phyloP scores from a whole-genome alignment of 2,113 vertebrate species.

The Parus major region DNA sequence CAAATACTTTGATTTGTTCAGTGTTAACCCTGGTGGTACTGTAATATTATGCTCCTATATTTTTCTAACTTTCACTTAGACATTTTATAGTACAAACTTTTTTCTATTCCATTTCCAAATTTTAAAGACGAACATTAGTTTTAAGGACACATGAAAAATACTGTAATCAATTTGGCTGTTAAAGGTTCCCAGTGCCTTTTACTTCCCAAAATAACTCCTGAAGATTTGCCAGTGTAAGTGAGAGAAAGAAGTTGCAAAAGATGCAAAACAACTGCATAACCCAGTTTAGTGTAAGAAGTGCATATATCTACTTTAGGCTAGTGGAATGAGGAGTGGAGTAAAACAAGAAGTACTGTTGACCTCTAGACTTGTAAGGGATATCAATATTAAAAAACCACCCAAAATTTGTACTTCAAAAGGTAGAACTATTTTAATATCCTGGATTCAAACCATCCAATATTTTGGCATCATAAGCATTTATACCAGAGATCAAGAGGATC shows the following conservation, averaged over 20 bases:
- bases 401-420: conserved; percentile 15
- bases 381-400: neutral
- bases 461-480: conserved; percentile 17
- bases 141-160: neutral
- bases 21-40: neutral
- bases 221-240: neutral
- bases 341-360: neutral
- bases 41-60: neutral
- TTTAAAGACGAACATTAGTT: neutral
- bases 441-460: neutral
- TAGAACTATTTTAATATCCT: conserved; percentile 20
- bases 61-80: neutral
- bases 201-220: conserved; percentile 11
- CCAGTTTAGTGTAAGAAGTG: neutral
- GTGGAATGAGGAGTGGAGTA: neutral
- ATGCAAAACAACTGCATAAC: neutral
- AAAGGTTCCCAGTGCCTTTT: neutral
- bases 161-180: neutral
- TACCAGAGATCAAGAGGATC: conserved; percentile 22
- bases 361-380: neutral
- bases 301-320: neutral
- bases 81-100: neutral
- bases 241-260: neutral
- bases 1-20: neutral
- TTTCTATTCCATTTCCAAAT: neutral